Evolutionary conservation across 1,140 invertebrate genomes (phyloP), one percentile per base, ranked within the genome.

Genomic region (Scaptomyza montana): DNA sequence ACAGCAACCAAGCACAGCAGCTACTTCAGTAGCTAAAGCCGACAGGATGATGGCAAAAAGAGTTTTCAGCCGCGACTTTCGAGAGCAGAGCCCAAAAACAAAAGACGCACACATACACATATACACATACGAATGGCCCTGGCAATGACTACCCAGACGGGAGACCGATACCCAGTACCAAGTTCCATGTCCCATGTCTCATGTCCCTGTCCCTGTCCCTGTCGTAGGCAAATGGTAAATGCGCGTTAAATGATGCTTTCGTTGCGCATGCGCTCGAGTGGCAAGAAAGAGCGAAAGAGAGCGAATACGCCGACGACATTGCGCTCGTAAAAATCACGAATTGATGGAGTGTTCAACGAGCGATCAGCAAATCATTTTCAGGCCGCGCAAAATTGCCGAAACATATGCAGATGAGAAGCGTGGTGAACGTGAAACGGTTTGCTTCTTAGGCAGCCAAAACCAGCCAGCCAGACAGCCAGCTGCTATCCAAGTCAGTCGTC

Each of bases 281-380:
- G 50, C 50, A 62, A 56, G 64, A 43, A 43, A 45, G 55, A 45
- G 55, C 10, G 41, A 46, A 28, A 30, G 16, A 68, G 60, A 64
- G 45, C 60, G 51, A 67, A 41, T 73, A 62, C 74, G 43, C 49
- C 62, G 61, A 71, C 85, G 79, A 90, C 85, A 89, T 90, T 87
- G 85, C 71, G 90, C 82, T 91, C 90, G 74, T 91, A 91, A 91
- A 91, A 91, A 90, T 91, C 90, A 91, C 86, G 90, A 91, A 91
- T 91, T 91, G 90, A 91, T 91, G 90, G 86, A 91, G 90, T 91
- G 90, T 85, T 87, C 75, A 80, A 85, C 49, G 72, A 78, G 67
- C 82, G 90, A 91, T 90, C 86, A 84, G 69, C 80, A 91, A 90
- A 91, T 91, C 77, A 90, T 91, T 91, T 91, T 80, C 90, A 82